Conservation (phyloP, 2,888 invertebrate genomes). For the Pantelozetes paolii region DNA sequence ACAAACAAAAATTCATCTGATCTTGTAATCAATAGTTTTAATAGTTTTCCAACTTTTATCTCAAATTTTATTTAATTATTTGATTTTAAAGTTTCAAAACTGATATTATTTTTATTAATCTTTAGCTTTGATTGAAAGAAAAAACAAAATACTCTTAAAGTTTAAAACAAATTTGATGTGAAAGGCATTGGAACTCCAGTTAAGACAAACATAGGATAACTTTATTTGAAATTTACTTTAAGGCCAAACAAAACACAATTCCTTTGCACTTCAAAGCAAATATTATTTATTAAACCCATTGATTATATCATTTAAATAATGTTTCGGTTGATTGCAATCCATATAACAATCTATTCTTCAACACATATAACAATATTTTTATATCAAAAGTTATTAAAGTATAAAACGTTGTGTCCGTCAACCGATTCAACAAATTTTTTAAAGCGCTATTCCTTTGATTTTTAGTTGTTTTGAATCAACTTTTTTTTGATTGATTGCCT, state of each 20-base stretch:
- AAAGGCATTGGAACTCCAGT: too few species aligned
- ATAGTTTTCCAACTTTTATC: too few species aligned
- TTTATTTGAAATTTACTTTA: too few species aligned
- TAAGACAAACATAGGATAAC: too few species aligned
- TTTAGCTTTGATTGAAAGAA: too few species aligned
- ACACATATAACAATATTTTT: neutral
- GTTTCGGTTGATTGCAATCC: neutral
- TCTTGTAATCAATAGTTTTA: too few species aligned
- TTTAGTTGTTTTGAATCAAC: slow-evolving; percentile 13
- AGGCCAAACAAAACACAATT: neutral
- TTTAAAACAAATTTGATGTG: too few species aligned
- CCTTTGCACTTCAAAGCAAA: neutral
- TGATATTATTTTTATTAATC: too few species aligned
- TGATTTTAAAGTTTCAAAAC: too few species aligned
- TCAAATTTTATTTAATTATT: too few species aligned
- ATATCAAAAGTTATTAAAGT: neutral
- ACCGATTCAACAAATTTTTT: neutral
- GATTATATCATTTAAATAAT: neutral
- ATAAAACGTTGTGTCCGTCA: neutral
- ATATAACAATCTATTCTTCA: neutral
- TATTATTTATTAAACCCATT: neutral
- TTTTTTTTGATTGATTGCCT: slow-evolving; percentile 15
- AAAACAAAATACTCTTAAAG: too few species aligned
- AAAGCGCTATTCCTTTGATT: neutral
- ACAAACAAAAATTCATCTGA: too few species aligned